phyloP scores from a whole-genome alignment of 2,797 vertebrate genomes.

The Sebastes iracundus region DNA sequence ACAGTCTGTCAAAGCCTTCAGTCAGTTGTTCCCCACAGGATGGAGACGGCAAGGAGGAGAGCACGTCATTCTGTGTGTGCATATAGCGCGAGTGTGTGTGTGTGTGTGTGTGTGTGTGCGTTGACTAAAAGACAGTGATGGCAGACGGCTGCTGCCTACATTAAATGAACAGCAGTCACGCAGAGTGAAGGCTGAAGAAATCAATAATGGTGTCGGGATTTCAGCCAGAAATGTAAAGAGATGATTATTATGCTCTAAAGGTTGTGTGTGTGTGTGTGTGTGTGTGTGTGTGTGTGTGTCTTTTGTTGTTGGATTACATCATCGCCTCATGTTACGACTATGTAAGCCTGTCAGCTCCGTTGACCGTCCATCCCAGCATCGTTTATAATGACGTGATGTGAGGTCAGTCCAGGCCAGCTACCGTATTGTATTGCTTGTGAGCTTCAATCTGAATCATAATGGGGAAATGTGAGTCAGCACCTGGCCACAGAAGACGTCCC shows the following conservation, averaged over 20 bases:
- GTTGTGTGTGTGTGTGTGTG: slow-evolving; percentile 5
- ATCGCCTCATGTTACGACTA: slow-evolving; percentile 17
- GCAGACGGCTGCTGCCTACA: slow-evolving; percentile 28
- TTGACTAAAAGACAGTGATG: slow-evolving; percentile 33
- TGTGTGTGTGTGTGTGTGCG: not conserved
- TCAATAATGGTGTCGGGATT: slow-evolving; percentile 52
- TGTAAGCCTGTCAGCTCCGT: slow-evolving; percentile 29
- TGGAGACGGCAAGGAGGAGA: slow-evolving; percentile 1
- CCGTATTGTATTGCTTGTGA: not conserved
- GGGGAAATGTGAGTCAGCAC: slow-evolving; percentile 34
- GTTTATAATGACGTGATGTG: not conserved
- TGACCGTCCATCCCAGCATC: not conserved
- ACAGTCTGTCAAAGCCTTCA: slow-evolving; percentile 51
- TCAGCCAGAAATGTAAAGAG: slow-evolving; percentile 38
- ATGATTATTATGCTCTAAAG: slow-evolving; percentile 44
- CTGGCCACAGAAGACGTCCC: not conserved
- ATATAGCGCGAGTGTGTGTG: not conserved
- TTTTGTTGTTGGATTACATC: slow-evolving; percentile 59
- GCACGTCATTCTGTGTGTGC: slow-evolving; percentile 18
- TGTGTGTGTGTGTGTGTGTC: slow-evolving; percentile 24
- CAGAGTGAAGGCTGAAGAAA: slow-evolving; percentile 45
- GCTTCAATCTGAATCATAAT: not conserved
- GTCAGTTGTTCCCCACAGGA: slow-evolving; percentile 34
- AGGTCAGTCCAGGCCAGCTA: slow-evolving; percentile 6
- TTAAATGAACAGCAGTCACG: slow-evolving; percentile 30